phyloP scores from a whole-genome alignment of 2,113 vertebrate genomes.

The Grammomys surdaster region DNA sequence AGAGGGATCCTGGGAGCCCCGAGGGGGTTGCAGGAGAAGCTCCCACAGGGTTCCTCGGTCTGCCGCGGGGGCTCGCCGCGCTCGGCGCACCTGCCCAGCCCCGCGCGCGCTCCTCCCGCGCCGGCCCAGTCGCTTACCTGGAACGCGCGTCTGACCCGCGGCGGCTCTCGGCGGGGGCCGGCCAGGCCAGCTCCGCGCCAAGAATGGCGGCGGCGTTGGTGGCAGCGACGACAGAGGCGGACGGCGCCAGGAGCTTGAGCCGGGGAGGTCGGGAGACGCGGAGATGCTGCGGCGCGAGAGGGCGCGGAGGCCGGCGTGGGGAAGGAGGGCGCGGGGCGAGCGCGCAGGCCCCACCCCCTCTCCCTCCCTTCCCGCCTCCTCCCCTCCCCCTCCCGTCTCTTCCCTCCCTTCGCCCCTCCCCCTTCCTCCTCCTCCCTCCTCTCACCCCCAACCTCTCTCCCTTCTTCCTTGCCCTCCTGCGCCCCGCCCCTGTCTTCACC shows the following conservation, averaged over 20 bases:
- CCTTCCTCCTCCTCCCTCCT: neutral
- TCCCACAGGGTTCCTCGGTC: neutral
- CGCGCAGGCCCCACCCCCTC: conserved; percentile 51
- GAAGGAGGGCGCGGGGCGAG: conserved; percentile 28
- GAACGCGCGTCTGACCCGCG: conserved; percentile 40
- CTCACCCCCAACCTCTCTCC: neutral
- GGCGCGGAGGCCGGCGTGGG: conserved; percentile 56
- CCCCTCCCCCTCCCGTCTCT: neutral
- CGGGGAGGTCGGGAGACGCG: neutral
- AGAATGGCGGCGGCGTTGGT: conserved; percentile 57
- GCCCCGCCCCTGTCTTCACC: no score
- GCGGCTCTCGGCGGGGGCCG: neutral
- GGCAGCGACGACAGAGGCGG: neutral
- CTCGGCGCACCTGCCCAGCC: conserved; percentile 65
- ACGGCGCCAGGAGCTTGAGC: neutral
- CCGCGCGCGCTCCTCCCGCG: neutral
- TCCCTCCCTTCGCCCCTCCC: neutral
- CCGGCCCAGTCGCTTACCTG: conserved; percentile 70
- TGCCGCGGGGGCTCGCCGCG: neutral
- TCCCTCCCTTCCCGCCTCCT: neutral
- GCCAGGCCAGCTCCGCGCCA: conserved; percentile 24
- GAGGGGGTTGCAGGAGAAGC: neutral
- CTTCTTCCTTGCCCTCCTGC: neutral
- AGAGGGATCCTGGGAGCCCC: neutral
- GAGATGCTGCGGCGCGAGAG: conserved; percentile 65